Conservation (phyloP, 1,140 invertebrate genomes). For the Uloborus diversus region DNA sequence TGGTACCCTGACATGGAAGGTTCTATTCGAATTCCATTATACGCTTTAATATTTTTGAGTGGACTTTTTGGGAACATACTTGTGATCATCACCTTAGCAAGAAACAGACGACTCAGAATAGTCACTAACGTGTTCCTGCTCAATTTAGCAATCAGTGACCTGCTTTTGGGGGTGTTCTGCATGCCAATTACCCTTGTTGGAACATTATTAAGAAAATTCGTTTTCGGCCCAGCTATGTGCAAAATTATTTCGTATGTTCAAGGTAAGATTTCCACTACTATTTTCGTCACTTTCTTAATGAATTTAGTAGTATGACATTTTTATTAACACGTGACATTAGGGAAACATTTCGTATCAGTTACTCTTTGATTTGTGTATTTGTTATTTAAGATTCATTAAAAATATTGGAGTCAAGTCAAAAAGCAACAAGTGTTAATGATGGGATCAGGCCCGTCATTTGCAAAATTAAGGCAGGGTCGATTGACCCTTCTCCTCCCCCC, state of each 20-base stretch:
- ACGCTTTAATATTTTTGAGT: constrained; percentile 64
- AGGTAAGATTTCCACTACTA: too few species aligned
- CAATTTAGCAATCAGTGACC: constrained; percentile 77
- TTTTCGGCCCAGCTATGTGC: constrained; percentile 83
- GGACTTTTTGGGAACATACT: constrained; percentile 64
- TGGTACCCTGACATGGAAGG: constrained; percentile 13
- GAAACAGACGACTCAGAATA: constrained; percentile 66
- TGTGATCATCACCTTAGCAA: constrained; percentile 64
- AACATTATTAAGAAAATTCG: constrained; percentile 80
- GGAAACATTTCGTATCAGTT: too few species aligned
- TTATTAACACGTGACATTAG: too few species aligned
- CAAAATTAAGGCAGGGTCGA: too few species aligned
- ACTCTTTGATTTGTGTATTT: too few species aligned
- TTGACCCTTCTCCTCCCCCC: too few species aligned
- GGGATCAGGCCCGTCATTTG: too few species aligned
- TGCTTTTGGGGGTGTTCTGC: constrained; percentile 84
- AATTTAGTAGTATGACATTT: too few species aligned
- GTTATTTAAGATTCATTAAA: too few species aligned
- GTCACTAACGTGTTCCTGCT: constrained; percentile 67
- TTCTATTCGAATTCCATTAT: constrained; percentile 54
- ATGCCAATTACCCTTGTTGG: constrained; percentile 88
- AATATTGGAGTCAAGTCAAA: too few species aligned
- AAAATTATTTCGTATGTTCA: constrained; percentile 85
- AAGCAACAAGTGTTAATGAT: too few species aligned
- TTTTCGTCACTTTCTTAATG: too few species aligned